Percentiles rank a stretch among this genome's conserved stretches.
These are phyloP conservation scores for Keiferia lycopersicella DNA, from an alignment of 2,888 invertebrate genomes.

Conservation along the genomic window DNA sequence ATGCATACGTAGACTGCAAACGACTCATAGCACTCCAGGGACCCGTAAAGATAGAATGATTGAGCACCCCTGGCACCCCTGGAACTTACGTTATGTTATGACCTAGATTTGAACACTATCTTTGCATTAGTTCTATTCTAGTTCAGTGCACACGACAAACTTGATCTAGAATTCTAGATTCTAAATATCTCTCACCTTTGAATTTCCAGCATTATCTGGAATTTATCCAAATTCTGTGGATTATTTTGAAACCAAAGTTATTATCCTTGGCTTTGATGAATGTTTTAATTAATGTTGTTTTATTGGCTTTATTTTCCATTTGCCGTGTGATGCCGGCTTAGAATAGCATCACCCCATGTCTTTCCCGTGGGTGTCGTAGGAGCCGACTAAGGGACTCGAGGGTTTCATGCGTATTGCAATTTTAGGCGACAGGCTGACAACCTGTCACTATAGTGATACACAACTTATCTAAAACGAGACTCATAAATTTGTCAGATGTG, in stretches of 20 bases:
- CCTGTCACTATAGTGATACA: too few species aligned
- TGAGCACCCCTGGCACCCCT: not conserved
- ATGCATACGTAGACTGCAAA: not conserved
- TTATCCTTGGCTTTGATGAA: not conserved
- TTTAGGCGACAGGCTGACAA: too few species aligned
- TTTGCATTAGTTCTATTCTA: constrained; percentile 17
- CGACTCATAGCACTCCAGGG: not conserved
- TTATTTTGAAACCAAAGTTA: not conserved
- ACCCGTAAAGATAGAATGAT: constrained; percentile 2
- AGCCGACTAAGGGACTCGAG: too few species aligned
- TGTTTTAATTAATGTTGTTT: not conserved
- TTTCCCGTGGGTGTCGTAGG: too few species aligned
- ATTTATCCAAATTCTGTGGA: not conserved
- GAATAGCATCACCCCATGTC: too few species aligned
- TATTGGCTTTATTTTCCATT: not conserved
- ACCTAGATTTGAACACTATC: constrained; percentile 16
- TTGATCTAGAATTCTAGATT: not conserved
- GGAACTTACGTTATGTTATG: not conserved
- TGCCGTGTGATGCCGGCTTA: not conserved
- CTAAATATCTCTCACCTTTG: not conserved
- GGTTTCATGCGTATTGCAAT: too few species aligned
- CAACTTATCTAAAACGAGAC: too few species aligned
- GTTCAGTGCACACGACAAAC: not conserved
- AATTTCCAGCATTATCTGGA: not conserved
- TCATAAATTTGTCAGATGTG: too few species aligned